Evolutionary conservation across 2,888 invertebrate genomes (phyloP).

Genomic region (Chymomyza caudatula): DNA sequence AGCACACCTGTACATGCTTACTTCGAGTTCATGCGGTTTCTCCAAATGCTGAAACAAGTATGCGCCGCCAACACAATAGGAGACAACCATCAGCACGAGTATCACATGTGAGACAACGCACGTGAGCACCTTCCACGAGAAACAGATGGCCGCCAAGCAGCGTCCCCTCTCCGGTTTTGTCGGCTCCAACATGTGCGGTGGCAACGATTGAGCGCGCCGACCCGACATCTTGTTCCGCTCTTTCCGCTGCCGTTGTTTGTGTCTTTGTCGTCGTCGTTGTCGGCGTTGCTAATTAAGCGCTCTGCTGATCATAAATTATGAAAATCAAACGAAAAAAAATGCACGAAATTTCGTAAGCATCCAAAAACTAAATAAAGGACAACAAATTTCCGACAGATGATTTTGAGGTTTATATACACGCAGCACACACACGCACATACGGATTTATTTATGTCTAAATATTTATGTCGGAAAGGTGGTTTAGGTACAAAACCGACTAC

Average conservation of each 20-base stretch:
- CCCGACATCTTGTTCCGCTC: constrained; percentile 63
- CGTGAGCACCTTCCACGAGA: constrained; percentile 87
- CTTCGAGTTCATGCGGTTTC: constrained; percentile 85
- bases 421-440: constrained; percentile 14
- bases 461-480: constrained; percentile 46
- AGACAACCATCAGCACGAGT: constrained; percentile 91
- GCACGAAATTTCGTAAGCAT: background rate
- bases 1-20: constrained; percentile 72
- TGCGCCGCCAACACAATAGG: constrained; percentile 93
- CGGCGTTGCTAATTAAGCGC: constrained; percentile 50
- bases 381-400: constrained; percentile 4
- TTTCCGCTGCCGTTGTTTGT: background rate
- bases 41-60: constrained; percentile 90
- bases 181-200: constrained; percentile 72
- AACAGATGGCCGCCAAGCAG: constrained; percentile 76
- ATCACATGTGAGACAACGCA: constrained; percentile 93
- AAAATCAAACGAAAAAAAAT: constrained; percentile 23
- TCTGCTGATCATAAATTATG: constrained; percentile 42
- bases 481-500: constrained; percentile 12
- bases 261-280: constrained; percentile 2
- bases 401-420: background rate
- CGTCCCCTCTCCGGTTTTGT: constrained; percentile 73
- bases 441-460: constrained; percentile 58
- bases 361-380: constrained; percentile 18
- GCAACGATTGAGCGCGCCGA: constrained; percentile 75